Percentiles rank a stretch among this genome's conserved stretches.
Evolutionary conservation across 1,140 invertebrate species (phyloP).

Genomic region (Neuroterus valhalla): DNA sequence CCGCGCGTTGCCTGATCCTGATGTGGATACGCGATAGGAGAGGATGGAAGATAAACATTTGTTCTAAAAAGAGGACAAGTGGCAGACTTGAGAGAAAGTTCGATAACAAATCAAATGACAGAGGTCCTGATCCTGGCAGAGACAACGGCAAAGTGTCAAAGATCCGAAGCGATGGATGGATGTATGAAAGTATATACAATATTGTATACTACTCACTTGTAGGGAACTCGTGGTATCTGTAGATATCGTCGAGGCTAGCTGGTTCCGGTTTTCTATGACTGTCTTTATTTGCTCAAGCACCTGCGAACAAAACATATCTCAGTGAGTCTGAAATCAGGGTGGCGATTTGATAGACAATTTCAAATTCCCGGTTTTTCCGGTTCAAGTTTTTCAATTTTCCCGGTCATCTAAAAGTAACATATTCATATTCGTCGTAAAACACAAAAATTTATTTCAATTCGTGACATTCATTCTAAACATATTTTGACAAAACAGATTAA

Average conservation of each 20-base stretch:
- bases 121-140: slow-evolving; percentile 23
- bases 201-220: slow-evolving; percentile 59
- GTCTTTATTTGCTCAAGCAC: slow-evolving; percentile 74
- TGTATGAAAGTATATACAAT: too few relatives aligned
- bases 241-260: slow-evolving; percentile 62
- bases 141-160: slow-evolving; percentile 25
- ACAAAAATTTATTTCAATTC: too few relatives aligned
- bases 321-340: slow-evolving; percentile 32
- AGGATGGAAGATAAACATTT: slow-evolving; percentile 10
- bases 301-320: slow-evolving; percentile 55
- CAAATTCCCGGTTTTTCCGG: too few relatives aligned
- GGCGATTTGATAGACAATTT: too few relatives aligned
- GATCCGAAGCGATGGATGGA: background rate
- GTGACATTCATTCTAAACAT: too few relatives aligned
- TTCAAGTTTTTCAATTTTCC: too few relatives aligned
- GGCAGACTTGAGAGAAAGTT: slow-evolving; percentile 22
- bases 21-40: slow-evolving; percentile 7
- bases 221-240: slow-evolving; percentile 52
- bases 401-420: too few relatives aligned
- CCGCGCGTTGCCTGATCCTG: slow-evolving; percentile 2
- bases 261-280: slow-evolving; percentile 72
- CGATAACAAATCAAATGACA: slow-evolving; percentile 33
- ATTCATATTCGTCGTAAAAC: too few relatives aligned
- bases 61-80: slow-evolving; percentile 4
- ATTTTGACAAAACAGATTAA: too few relatives aligned